Evolutionary conservation across 2,113 vertebrate species (phyloP), one percentile per base, ranked within the genome.

Genomic region (Agapornis roseicollis): DNA sequence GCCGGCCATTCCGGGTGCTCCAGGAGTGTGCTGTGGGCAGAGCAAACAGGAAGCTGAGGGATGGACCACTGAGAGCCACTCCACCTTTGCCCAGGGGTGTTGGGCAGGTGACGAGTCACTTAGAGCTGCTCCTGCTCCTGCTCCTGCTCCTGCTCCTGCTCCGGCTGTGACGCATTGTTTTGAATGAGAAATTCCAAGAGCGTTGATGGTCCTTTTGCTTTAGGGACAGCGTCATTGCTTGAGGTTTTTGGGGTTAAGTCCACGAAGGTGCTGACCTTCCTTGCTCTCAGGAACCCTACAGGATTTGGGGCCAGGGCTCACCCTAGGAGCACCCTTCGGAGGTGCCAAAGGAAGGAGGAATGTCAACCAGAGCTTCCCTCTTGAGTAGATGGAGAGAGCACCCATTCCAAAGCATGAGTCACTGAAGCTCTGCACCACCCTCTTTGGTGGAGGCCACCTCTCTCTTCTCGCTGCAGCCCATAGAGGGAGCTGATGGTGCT

Each of bases 1-100:
- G 81, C 66, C 2, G 53, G 80, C 88, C 82, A 46, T 63, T 68
- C 93, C 61, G 18, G 90, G 73, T 69, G 84, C 61, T 79, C 73
- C 46, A 4, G 81, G 56, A 81, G 85, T 1, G 55, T 66, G 79
- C 49, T 87, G 92, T 25, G 90, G 89, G 85, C 92, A 83, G 87
- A 74, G 78, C 95, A 94, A 97, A 97, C 96, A 97, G 96, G 97
- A 97, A 96, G 42, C 63, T 50, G 7, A 93, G 94, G 93, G 93
- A 87, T 56, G 93, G 90, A 92, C 83, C 89, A 88, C 83, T 28
- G 95, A 17, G 29, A 88, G 89, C 88, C 35, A 20, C 90, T 31
- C 94, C 94, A 85, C 94, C 94, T 92, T 44, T 69, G 92, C 94
- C 91, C 93, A 72, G 68, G 91, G 95, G 87, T 56, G 72, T 52